Evolutionary conservation across 2,113 vertebrate genomes (phyloP).

Genomic region (Probosciger aterrimus): DNA sequence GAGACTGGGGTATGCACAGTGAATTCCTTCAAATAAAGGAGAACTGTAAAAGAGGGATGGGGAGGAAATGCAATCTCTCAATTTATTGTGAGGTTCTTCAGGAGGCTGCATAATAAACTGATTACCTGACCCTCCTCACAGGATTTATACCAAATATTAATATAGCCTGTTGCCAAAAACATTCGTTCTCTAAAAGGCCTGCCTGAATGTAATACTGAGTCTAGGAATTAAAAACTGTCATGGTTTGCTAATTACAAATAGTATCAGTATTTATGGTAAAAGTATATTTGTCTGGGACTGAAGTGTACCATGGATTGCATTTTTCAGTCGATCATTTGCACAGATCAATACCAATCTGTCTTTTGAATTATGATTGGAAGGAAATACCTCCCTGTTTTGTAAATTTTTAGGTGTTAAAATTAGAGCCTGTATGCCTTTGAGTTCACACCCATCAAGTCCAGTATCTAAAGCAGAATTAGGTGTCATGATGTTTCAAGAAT

Average conservation of each 20-base stretch:
- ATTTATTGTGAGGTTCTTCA: neutral
- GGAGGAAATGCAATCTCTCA: neutral
- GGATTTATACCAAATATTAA: neutral
- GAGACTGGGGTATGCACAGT: neutral
- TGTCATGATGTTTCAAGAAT: neutral
- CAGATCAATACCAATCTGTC: neutral
- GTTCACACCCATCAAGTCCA: neutral
- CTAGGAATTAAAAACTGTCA: neutral
- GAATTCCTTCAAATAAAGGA: neutral
- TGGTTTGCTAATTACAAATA: neutral
- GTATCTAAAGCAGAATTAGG: neutral
- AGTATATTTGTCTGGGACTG: neutral
- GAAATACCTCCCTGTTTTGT: neutral
- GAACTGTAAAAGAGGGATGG: neutral
- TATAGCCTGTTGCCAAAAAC: neutral
- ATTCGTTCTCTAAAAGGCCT: neutral
- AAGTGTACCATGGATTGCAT: neutral
- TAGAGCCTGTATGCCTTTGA: neutral
- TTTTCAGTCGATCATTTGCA: neutral
- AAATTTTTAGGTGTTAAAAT: neutral
- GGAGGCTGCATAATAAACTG: neutral
- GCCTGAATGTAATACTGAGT: neutral
- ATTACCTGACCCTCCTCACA: neutral
- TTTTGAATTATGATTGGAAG: neutral
- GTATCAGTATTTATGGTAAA: neutral